These are phyloP conservation scores for Onthophagus taurus DNA, from an alignment of 1,140 invertebrate genomes.

Conservation along the genomic window DNA sequence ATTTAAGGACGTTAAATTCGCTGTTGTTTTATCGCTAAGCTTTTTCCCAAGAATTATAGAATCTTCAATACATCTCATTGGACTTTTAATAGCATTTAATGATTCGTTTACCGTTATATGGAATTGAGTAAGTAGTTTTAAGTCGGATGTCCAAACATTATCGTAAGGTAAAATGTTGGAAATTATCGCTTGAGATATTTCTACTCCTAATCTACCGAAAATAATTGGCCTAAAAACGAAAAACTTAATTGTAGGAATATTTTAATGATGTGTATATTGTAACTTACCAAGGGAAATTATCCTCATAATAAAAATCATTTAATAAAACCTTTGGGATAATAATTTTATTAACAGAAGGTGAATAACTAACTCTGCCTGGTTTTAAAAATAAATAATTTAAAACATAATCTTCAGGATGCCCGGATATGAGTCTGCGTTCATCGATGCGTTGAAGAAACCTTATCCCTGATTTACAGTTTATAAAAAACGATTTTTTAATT, in stretches of 20 bases:
- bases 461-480: conserved; percentile 39
- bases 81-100: conserved; percentile 16
- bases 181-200: conserved; percentile 39
- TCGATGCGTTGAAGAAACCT: conserved; percentile 29
- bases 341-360: conserved; percentile 39
- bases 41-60: conserved; percentile 21
- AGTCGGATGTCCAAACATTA: conserved; percentile 38
- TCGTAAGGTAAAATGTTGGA: conserved; percentile 36
- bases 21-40: conserved; percentile 16
- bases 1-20: conserved; percentile 23
- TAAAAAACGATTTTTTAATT: conserved; percentile 43
- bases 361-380: conserved; percentile 32
- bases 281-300: conserved; percentile 37
- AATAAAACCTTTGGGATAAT: conserved; percentile 40
- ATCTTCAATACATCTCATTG: conserved; percentile 21
- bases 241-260: not conserved
- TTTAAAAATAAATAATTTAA: conserved; percentile 29
- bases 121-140: conserved; percentile 34
- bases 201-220: conserved; percentile 42
- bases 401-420: conserved; percentile 19
- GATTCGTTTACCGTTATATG: conserved; percentile 30
- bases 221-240: conserved; percentile 38
- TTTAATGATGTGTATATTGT: not conserved
- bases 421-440: conserved; percentile 19
- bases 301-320: conserved; percentile 35